These are phyloP conservation scores for Vultur gryphus DNA, from an alignment of 2,797 vertebrate species.

Conservation along the genomic window DNA sequence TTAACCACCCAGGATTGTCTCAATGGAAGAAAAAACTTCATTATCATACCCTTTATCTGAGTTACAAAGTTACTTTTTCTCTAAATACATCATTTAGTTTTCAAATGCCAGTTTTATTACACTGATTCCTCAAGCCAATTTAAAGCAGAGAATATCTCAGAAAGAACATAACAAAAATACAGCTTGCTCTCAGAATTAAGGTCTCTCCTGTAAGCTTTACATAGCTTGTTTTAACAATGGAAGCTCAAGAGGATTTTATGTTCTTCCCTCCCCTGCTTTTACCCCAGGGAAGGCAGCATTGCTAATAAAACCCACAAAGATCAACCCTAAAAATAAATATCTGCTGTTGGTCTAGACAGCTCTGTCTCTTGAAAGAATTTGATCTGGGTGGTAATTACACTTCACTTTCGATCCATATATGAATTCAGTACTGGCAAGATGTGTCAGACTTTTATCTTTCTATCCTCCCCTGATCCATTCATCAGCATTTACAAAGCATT, in stretches of 20 bases:
- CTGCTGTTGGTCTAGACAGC: constrained; percentile 43
- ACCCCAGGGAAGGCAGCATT: not conserved
- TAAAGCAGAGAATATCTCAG: not conserved
- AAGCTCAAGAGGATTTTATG: constrained; percentile 23
- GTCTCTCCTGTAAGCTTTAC: constrained; percentile 23
- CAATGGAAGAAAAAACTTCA: not conserved
- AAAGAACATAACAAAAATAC: not conserved
- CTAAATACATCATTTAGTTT: not conserved
- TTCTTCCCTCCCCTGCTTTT: constrained; percentile 3
- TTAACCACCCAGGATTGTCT: not conserved
- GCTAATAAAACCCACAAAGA: constrained; percentile 48
- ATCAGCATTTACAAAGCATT: constrained; percentile 11
- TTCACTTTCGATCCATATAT: not conserved
- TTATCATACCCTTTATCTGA: not conserved
- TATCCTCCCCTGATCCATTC: not conserved
- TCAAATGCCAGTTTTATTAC: not conserved
- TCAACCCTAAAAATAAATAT: constrained; percentile 55
- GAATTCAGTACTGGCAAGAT: not conserved
- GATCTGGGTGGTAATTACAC: constrained; percentile 25
- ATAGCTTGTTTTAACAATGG: constrained; percentile 30
- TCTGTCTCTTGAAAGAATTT: constrained; percentile 43
- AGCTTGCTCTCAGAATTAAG: not conserved
- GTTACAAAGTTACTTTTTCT: not conserved
- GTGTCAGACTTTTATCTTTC: not conserved
- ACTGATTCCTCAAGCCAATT: not conserved